Evolutionary conservation across 2,113 vertebrate species (phyloP).

Genomic region (Haemorhous mexicanus): DNA sequence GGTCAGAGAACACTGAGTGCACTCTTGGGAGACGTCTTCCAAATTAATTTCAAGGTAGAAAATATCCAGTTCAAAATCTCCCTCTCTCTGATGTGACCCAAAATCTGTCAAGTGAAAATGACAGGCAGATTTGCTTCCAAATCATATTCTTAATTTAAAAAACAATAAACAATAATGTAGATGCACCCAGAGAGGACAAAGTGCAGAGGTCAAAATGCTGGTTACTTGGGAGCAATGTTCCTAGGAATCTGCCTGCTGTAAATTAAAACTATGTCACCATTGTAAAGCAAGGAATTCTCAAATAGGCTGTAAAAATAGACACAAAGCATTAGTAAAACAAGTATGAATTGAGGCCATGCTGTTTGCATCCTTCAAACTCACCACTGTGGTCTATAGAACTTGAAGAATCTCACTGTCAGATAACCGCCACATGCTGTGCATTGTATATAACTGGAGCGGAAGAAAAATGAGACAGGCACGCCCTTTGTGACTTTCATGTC

Average conservation of each 20-base stretch:
- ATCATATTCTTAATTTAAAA: not conserved
- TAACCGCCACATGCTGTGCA: not conserved
- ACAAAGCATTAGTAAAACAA: constrained; percentile 33
- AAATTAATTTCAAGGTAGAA: not conserved
- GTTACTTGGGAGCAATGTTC: constrained; percentile 13
- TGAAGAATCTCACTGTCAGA: constrained; percentile 16
- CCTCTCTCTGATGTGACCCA: not conserved
- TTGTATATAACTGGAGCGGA: not conserved
- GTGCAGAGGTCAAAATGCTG: constrained; percentile 23
- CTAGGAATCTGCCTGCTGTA: not conserved
- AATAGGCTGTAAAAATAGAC: constrained; percentile 38
- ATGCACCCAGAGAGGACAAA: not conserved
- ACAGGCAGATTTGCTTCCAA: not conserved
- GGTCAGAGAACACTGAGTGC: not conserved
- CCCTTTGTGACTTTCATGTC: constrained; percentile 2
- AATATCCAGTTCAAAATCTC: not conserved
- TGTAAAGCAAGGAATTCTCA: constrained; percentile 28
- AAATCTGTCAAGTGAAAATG: not conserved
- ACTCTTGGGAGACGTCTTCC: not conserved
- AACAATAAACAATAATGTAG: not conserved
- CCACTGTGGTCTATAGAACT: not conserved
- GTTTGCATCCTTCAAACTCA: constrained; percentile 18
- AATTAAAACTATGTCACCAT: constrained; percentile 33
- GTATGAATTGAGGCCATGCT: constrained; percentile 18
- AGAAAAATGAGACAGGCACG: constrained; percentile 15